Conservation (phyloP, 2,888 invertebrate species). For the Emmelina monodactyla region DNA sequence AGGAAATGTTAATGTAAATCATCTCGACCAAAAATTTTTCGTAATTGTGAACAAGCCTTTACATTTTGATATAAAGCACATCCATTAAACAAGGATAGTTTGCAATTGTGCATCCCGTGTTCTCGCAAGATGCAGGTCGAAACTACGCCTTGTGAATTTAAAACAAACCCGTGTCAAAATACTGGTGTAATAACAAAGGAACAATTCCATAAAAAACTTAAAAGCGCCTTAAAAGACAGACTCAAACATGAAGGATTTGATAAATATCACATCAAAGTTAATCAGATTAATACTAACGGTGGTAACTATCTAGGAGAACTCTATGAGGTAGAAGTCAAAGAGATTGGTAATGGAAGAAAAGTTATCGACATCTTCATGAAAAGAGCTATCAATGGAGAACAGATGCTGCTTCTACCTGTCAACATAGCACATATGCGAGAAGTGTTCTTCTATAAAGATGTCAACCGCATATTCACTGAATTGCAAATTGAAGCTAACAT, state of each 20-base stretch:
- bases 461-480: conserved; percentile 23
- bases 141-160: no score
- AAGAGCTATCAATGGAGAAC: conserved; percentile 15
- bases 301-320: conserved; percentile 17
- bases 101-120: no score
- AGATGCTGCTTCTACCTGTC: conserved; percentile 16
- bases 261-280: conserved; percentile 13
- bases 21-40: no score
- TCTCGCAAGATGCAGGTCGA: no score
- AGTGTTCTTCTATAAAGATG: conserved; percentile 27
- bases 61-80: no score
- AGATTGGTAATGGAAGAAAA: conserved; percentile 25
- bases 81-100: no score
- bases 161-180: no score
- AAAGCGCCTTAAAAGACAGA: conserved; percentile 19
- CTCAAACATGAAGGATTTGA: conserved; percentile 20
- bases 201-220: no score
- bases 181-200: no score
- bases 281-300: background rate
- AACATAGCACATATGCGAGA: conserved; percentile 23
- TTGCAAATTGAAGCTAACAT: conserved; percentile 28
- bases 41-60: no score
- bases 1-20: no score
- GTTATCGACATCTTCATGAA: conserved; percentile 24
- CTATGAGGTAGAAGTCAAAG: conserved; percentile 19